phyloP scores from a whole-genome alignment of 1,140 invertebrate genomes.

The Whitmania pigra region DNA sequence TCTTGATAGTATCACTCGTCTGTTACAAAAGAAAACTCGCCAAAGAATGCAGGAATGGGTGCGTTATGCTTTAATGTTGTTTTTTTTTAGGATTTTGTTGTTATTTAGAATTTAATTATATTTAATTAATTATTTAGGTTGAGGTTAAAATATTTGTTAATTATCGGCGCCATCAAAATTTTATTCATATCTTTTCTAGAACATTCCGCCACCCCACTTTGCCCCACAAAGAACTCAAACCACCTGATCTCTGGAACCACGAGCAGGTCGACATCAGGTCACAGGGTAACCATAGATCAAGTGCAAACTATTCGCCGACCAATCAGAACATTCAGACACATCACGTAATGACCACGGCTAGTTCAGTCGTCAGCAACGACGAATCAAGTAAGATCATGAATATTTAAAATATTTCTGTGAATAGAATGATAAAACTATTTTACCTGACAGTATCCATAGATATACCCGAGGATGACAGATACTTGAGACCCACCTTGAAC shows the following conservation, averaged over 20 bases:
- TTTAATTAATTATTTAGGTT: neutral
- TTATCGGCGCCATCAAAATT: too few species aligned
- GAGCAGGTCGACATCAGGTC: slow-evolving; percentile 4
- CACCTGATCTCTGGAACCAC: slow-evolving; percentile 16
- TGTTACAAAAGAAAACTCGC: neutral
- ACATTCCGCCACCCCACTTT: neutral
- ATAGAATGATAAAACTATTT: too few species aligned
- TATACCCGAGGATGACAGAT: too few species aligned
- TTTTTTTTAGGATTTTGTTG: too few species aligned
- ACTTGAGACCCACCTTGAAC: too few species aligned
- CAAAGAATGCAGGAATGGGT: slow-evolving; percentile 1
- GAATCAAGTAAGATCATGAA: neutral
- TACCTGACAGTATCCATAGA: too few species aligned
- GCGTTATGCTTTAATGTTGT: neutral
- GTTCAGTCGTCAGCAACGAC: neutral
- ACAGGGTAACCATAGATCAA: neutral
- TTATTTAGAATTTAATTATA: neutral
- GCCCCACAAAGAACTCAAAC: slow-evolving; percentile 15
- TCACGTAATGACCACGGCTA: slow-evolving; percentile 2
- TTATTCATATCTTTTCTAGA: neutral
- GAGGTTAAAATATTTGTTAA: too few species aligned
- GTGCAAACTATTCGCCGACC: too few species aligned
- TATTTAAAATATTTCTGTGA: neutral
- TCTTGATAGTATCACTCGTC: neutral
- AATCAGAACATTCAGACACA: neutral